Conservation (phyloP, 2,113 vertebrate genomes). For the Hylia prasina region DNA sequence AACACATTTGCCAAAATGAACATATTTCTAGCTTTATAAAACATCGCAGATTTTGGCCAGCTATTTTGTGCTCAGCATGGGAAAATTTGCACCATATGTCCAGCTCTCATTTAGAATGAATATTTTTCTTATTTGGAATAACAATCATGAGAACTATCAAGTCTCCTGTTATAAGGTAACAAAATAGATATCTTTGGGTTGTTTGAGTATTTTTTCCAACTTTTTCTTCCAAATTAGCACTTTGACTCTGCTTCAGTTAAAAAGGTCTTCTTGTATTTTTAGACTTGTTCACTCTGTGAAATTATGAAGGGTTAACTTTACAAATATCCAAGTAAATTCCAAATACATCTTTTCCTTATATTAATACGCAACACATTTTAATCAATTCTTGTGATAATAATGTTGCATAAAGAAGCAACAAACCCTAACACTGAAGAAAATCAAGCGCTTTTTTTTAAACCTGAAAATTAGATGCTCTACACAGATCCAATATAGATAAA, state of each 20-base stretch:
- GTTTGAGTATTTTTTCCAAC: accelerated
- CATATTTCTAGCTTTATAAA: background rate
- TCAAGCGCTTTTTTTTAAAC: background rate
- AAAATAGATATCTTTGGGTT: background rate
- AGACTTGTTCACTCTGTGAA: background rate
- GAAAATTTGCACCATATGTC: constrained; percentile 18
- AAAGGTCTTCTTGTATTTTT: background rate
- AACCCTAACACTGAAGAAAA: background rate
- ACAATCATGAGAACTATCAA: background rate
- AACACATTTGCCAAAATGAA: background rate
- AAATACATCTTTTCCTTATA: background rate
- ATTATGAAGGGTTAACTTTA: background rate
- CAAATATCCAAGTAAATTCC: background rate
- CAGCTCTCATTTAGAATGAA: background rate
- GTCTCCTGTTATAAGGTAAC: background rate
- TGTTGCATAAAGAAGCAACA: background rate
- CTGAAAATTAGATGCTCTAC: background rate
- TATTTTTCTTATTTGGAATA: background rate
- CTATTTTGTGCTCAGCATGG: background rate
- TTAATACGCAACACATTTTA: background rate
- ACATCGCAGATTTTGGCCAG: background rate
- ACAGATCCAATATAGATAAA: background rate
- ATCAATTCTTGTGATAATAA: background rate
- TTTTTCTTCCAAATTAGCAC: background rate
- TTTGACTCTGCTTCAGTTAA: background rate